These are phyloP conservation scores for Phlogophora meticulosa DNA, from an alignment of 2,888 invertebrate species.

Conservation along the genomic window DNA sequence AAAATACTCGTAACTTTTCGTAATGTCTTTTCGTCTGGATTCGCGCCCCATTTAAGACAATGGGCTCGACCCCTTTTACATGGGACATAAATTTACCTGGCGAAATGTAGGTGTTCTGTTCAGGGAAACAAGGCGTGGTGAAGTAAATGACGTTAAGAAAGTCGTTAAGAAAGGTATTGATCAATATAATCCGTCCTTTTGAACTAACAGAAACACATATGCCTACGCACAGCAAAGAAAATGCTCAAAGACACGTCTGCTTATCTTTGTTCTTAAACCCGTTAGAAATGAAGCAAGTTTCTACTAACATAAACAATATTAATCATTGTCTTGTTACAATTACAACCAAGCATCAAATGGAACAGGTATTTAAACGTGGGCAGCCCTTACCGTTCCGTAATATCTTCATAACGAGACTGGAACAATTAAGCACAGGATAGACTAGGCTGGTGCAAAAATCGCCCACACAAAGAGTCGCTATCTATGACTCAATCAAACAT, in stretches of 20 bases:
- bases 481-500: conserved; percentile 52
- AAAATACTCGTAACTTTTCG: not conserved
- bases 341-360: conserved; percentile 48
- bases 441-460: conserved; percentile 53
- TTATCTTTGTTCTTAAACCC: not conserved
- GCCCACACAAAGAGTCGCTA: conserved; percentile 51
- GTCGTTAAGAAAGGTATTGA: too few relatives aligned
- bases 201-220: not conserved
- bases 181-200: too few relatives aligned
- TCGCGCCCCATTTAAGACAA: too few relatives aligned
- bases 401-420: conserved; percentile 52
- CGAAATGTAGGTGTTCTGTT: too few relatives aligned
- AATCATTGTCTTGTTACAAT: conserved; percentile 59
- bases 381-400: conserved; percentile 57
- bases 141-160: too few relatives aligned
- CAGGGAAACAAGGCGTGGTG: too few relatives aligned
- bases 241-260: not conserved
- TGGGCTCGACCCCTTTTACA: too few relatives aligned
- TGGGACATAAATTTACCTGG: too few relatives aligned
- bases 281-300: conserved; percentile 37
- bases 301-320: conserved; percentile 43
- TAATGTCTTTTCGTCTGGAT: not conserved
- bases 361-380: conserved; percentile 56
- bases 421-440: conserved; percentile 47
- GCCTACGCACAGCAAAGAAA: not conserved